Conservation (phyloP, 2,113 vertebrate species). For the Bujurquina vittata region DNA sequence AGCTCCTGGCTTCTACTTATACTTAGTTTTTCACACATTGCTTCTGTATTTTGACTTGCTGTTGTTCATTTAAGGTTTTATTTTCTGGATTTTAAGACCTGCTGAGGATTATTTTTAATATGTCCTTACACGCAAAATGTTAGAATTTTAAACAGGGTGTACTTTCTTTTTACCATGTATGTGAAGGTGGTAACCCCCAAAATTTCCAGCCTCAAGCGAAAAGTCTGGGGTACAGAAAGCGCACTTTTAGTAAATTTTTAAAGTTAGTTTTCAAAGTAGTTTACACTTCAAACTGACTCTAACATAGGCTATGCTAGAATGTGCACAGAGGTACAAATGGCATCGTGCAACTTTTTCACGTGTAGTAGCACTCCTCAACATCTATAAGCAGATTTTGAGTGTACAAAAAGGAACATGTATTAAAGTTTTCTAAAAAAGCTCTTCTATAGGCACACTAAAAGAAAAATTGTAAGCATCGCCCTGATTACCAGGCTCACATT, state of each 20-base stretch:
- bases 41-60: neutral
- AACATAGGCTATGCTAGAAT: neutral
- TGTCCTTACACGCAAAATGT: too few species aligned
- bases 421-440: neutral
- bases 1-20: neutral
- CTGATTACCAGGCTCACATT: neutral
- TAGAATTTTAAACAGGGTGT: neutral
- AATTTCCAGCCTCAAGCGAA: neutral
- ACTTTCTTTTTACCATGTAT: neutral
- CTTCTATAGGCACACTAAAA: neutral
- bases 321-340: neutral
- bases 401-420: neutral
- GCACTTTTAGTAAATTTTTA: neutral
- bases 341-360: neutral
- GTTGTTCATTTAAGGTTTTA: neutral
- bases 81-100: neutral
- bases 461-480: neutral
- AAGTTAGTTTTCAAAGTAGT: neutral
- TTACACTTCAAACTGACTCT: neutral
- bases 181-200: neutral
- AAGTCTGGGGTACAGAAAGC: neutral
- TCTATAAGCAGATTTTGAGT: neutral
- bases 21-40: neutral
- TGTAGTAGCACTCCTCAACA: neutral
- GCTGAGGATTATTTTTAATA: neutral